Base-by-base conservation (phyloP, 2,888 invertebrate species). In the Protonemura montana region DNA sequence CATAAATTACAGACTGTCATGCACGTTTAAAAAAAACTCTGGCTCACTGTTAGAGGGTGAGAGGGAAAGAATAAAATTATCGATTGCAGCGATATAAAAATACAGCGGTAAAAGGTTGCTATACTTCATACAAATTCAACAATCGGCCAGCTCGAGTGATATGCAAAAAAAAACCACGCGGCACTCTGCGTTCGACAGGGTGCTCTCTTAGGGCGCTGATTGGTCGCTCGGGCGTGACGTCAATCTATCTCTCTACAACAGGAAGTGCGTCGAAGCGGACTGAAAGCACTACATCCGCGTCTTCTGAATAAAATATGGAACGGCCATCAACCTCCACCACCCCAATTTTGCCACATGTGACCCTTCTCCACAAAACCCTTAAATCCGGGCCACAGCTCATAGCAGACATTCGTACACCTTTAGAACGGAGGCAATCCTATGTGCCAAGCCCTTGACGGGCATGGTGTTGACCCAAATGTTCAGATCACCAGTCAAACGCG, bases 381-480 rank as follows among this genome's bases (percentile, higher is more conserved):
- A 81, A 81, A 25, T 35, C 85, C 41, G n/a, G n/a, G 13, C 59
- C 59, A 21, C 21, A 59, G 21, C 59, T 59, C 59, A 59, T 10
- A 59, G 59, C 59, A 59, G n/a, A n/a, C n/a, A n/a, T n/a, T n/a
- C 35, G 35, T 10, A 35, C 59, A 59, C 59, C 59, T 21, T 59
- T 21, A 59, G 16, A 3, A 16, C 59, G 59, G 59, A 21, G 1
- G 59, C 59, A 13, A 59, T 35, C 3, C 59, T 21, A 10, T 59
- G 16, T 13, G 2, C 21, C 59, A 82, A 35, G 82, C 59, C 59
- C 7, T 35, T 3, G 35, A 6, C 35, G 35, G 1, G 59, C 87
- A 82, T n/a, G n/a, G 29, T 59, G 76, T 82, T 87, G 85, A 85
- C 87, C 87, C 35, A 59, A 85, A 86, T 76, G 80, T 30, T 76